These are phyloP conservation scores for Platysternon megacephalum DNA, from an alignment of 2,113 vertebrate genomes.

Conservation along the genomic window DNA sequence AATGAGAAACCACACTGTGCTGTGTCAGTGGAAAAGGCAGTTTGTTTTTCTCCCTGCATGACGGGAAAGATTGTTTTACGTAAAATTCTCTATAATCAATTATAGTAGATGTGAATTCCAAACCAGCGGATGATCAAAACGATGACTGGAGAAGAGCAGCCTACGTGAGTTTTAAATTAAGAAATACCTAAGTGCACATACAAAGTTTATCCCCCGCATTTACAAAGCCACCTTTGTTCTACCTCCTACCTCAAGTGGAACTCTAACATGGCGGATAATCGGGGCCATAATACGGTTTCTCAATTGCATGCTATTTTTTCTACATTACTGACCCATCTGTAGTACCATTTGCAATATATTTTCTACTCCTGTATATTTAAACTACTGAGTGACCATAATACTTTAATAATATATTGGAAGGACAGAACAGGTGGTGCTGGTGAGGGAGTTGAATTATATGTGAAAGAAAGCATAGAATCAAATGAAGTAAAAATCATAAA, in stretches of 20 bases:
- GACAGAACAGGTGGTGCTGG: no score
- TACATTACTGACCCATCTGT: not conserved
- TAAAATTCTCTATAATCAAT: fast-evolving
- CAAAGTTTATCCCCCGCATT: fast-evolving
- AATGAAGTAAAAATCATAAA: no score
- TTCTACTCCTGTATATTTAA: not conserved
- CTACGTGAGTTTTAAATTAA: fast-evolving
- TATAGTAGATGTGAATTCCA: conserved; percentile 38
- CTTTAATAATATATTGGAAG: not conserved
- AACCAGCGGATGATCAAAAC: fast-evolving
- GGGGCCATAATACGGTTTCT: fast-evolving
- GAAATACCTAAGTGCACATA: not conserved
- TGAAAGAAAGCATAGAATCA: no score
- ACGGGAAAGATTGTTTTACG: conserved; percentile 47
- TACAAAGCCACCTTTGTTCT: not conserved
- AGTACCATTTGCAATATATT: not conserved
- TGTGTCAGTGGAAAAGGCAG: conserved; percentile 76
- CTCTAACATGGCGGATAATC: fast-evolving
- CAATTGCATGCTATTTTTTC: not conserved
- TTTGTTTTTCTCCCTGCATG: conserved; percentile 18
- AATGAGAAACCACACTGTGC: conserved; percentile 71
- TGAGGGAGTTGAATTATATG: no score
- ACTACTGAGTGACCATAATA: not conserved
- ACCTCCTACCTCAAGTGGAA: not conserved
- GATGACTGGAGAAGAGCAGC: not conserved